Base-by-base conservation (phyloP, 1,140 invertebrate genomes). In the Rhagoletis zephyria region DNA sequence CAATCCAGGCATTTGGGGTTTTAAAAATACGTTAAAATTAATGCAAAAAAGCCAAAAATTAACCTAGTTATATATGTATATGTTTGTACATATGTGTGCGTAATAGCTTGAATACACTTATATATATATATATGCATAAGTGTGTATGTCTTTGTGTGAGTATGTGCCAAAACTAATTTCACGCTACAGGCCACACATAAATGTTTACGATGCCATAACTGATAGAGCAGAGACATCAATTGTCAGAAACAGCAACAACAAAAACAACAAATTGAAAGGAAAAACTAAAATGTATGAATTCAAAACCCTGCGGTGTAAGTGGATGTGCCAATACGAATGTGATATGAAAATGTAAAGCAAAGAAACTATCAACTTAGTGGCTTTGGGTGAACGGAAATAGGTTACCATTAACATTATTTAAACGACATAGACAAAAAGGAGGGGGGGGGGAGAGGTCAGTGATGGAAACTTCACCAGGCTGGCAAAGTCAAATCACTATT, bases 171-270 rank as follows among this genome's bases (percentile, higher is more conserved):
- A 81, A 81, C 74, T 81, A 81, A 81, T 81, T 81, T 81, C 74
- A 81, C 74, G 74, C 74, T 81, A 81, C 48, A 81, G 74, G 74
- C 74, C 48, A 81, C 74, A 81, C 74, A 81, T 81, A 81, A 81
- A 81, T 56, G 74, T 81, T 81, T 81, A 81, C 74, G 74, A 81
- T 81, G 74, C 48, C 74, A 81, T 81, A 81, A 81, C 74, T 81
- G 74, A 81, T 81, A 81, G 74, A 81, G 74, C 51, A 81, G 19
- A 81, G 74, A 30, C 74, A 81, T 81, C 74, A 81, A 81, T 81
- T 81, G 74, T 59, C 74, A 81, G 6, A 40, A 77, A 77, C 70
- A 67, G 16, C 74, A 81, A 81, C 14, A 56, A 77, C 45, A 45
- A 45, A 4, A 45, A 12, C 40, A 45, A 45, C 42, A 70, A 70